A percentile compares a stretch with the other conserved stretches of the same genome.
Evolutionary conservation across 23 tunicate genomes (phyloP).

Genomic region (Halocynthia aurantium): DNA sequence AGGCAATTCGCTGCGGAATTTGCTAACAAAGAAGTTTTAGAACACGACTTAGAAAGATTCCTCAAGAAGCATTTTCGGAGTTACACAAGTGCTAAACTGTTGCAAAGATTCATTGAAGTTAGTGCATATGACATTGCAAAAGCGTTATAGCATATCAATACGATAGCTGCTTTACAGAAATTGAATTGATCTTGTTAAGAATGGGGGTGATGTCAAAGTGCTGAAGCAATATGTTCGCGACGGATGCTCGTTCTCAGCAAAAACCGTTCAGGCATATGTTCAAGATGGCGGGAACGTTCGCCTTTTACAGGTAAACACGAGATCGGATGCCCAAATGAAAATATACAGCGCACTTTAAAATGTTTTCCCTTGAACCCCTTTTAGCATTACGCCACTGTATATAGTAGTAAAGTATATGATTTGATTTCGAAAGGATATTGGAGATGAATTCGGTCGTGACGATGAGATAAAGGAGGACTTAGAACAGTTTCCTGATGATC

Average conservation of each 20-base stretch:
- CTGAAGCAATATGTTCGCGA: constrained; percentile 33
- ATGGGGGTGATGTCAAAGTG: constrained; percentile 38
- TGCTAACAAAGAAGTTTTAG: constrained; percentile 16
- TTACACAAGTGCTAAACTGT: constrained; percentile 34
- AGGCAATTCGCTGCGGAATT: constrained; percentile 16
- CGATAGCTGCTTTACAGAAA: not conserved
- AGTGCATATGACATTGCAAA: not conserved
- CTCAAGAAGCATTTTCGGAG: constrained; percentile 22
- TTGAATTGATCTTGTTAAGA: constrained; percentile 7
- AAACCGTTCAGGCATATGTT: not conserved
- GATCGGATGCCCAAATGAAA: no score
- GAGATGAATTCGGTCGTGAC: constrained; percentile 36
- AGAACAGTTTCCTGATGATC: constrained; percentile 69
- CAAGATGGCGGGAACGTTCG: constrained; percentile 21
- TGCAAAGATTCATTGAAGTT: constrained; percentile 61
- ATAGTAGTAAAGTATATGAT: not conserved
- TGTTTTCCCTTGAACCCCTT: no score
- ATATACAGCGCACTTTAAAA: no score
- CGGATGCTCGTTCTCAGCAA: constrained; percentile 17
- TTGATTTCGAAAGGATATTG: constrained; percentile 34
- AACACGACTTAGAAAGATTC: constrained; percentile 31
- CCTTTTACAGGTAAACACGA: constrained; percentile 8
- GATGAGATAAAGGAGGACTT: constrained; percentile 23
- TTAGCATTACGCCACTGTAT: no score
- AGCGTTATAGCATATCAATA: not conserved